Conservation (phyloP, 2,797 vertebrate species). For the Phataginus tricuspis region DNA sequence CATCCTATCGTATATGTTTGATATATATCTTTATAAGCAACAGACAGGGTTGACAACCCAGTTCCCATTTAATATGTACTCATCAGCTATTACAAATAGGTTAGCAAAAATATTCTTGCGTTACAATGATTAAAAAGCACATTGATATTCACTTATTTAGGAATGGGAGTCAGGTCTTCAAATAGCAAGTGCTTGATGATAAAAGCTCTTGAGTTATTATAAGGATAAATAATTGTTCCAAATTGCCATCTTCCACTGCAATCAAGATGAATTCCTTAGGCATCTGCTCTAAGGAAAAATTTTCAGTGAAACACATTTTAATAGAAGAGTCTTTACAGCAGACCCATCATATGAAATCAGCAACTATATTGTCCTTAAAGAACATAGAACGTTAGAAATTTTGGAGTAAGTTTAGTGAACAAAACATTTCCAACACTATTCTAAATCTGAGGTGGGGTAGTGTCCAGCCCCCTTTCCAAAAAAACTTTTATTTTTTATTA, state of each 20-base stretch:
- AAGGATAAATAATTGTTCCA: slow-evolving; percentile 79
- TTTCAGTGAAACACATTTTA: slow-evolving; percentile 65
- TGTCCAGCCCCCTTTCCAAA: neutral
- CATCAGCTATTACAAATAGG: neutral
- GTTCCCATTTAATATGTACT: neutral
- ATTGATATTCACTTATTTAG: slow-evolving; percentile 69
- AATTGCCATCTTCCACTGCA: slow-evolving; percentile 78
- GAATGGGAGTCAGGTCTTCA: slow-evolving; percentile 74
- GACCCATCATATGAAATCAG: slow-evolving; percentile 27
- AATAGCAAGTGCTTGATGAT: slow-evolving; percentile 75
- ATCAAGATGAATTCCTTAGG: slow-evolving; percentile 80
- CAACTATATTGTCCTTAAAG: slow-evolving; percentile 15
- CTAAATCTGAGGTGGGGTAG: slow-evolving; percentile 43
- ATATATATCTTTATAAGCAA: slow-evolving; percentile 37
- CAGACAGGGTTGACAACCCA: slow-evolving; percentile 51
- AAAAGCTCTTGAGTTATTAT: slow-evolving; percentile 80
- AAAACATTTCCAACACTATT: slow-evolving; percentile 38
- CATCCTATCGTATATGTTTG: neutral
- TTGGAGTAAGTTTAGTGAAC: slow-evolving; percentile 47
- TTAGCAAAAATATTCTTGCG: slow-evolving; percentile 57
- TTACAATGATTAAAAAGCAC: slow-evolving; percentile 62
- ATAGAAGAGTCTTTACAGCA: slow-evolving; percentile 34
- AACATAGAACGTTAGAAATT: slow-evolving; percentile 30
- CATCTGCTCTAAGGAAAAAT: slow-evolving; percentile 67
- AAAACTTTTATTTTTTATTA: too few species aligned